phyloP scores from a whole-genome alignment of 2,113 vertebrate species.

The Amphiprion percula region DNA sequence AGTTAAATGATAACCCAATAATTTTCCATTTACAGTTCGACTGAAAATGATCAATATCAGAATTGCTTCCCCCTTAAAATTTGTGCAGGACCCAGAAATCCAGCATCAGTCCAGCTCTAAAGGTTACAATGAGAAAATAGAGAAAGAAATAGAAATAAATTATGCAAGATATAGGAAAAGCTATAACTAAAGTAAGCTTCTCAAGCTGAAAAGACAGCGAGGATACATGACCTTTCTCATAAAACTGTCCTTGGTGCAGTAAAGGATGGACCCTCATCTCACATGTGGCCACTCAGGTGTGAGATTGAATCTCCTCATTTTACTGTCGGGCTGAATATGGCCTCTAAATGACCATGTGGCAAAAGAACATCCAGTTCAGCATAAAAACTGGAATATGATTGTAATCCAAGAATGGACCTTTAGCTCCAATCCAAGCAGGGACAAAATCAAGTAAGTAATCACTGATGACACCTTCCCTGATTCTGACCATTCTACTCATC shows the following conservation, averaged over 20 bases:
- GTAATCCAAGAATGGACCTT: constrained; percentile 5
- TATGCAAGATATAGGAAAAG: not conserved
- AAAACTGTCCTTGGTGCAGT: constrained; percentile 36
- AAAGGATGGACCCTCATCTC: constrained; percentile 30
- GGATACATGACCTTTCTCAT: constrained; percentile 1
- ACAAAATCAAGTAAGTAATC: not conserved
- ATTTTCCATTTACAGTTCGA: too few relatives aligned
- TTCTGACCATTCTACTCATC: not conserved
- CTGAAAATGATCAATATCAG: too few relatives aligned
- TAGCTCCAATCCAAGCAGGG: not conserved
- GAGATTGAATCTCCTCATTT: constrained; percentile 57
- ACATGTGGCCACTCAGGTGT: constrained; percentile 40
- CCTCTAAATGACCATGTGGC: not conserved
- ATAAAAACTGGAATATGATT: constrained; percentile 7
- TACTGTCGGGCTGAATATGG: constrained; percentile 23
- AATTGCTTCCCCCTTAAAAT: too few relatives aligned
- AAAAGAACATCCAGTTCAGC: constrained; percentile 23
- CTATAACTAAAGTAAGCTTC: not conserved
- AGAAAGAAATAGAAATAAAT: constrained; percentile 7
- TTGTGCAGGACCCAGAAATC: too few relatives aligned
- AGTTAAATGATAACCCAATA: too few relatives aligned
- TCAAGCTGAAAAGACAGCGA: not conserved
- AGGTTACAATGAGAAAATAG: constrained; percentile 5
- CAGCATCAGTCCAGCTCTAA: too few relatives aligned
- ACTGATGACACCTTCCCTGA: not conserved